These are phyloP conservation scores for Platalea minor DNA, from an alignment of 2,797 vertebrate species.

Conservation along the genomic window DNA sequence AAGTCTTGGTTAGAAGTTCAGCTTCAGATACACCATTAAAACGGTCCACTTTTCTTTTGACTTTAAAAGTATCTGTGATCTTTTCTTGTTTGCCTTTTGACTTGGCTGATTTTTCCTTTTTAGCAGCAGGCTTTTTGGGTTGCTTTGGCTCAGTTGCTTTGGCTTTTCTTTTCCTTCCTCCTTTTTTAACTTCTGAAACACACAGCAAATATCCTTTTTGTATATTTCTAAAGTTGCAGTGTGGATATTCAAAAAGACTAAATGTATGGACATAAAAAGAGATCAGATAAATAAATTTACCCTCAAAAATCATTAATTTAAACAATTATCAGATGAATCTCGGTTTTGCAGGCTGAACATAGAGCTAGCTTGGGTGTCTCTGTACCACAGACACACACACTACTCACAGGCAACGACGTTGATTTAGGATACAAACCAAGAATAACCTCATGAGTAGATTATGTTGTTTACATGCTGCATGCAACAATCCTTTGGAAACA, in stretches of 20 bases:
- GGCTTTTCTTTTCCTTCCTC: constrained; percentile 84
- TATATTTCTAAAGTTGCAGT: background rate
- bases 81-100: constrained; percentile 92
- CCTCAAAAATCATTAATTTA: background rate
- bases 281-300: background rate
- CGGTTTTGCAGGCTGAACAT: background rate
- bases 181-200: constrained; percentile 77
- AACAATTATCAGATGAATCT: background rate
- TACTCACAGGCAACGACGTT: background rate
- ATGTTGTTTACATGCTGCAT: background rate
- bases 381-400: background rate
- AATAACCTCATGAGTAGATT: background rate
- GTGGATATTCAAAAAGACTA: background rate
- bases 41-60: constrained; percentile 94
- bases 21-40: constrained; percentile 97
- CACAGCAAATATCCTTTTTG: background rate
- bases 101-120: constrained; percentile 75
- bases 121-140: constrained; percentile 76
- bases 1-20: constrained; percentile 93
- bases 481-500: background rate
- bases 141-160: constrained; percentile 71
- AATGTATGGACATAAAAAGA: background rate
- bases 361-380: background rate
- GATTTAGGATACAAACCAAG: background rate
- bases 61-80: constrained; percentile 95